Percentiles rank a stretch among this genome's conserved stretches.
Evolutionary conservation across 1,140 invertebrate species (phyloP).

Genomic region (Xylocopa sonorina): DNA sequence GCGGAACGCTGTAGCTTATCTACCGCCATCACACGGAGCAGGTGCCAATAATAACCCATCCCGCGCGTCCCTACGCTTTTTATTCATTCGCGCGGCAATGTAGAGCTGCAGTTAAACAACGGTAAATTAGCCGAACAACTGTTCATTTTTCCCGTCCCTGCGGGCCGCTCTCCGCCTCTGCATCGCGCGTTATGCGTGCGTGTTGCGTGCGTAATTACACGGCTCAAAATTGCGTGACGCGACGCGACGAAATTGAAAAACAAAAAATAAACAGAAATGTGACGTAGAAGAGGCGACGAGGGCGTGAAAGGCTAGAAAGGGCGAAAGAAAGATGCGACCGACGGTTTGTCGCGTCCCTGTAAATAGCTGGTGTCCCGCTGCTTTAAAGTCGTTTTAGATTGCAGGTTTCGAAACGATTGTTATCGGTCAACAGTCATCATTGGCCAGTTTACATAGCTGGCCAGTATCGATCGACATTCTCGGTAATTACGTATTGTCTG

Average conservation of each 20-base stretch:
- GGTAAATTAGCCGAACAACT: constrained; percentile 14
- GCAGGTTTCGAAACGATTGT: constrained; percentile 60
- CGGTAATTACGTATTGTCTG: constrained; percentile 69
- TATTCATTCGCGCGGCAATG: background rate
- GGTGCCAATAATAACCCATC: background rate
- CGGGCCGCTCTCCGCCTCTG: constrained; percentile 2
- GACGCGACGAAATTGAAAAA: constrained; percentile 30
- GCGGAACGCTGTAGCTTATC: too few relatives aligned
- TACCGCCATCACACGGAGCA: background rate
- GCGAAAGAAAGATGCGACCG: background rate
- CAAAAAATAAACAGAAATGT: background rate
- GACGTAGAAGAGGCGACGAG: background rate
- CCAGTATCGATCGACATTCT: constrained; percentile 64
- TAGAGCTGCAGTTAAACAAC: constrained; percentile 8
- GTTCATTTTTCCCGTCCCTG: constrained; percentile 16
- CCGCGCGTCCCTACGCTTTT: background rate
- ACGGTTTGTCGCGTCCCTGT: constrained; percentile 1
- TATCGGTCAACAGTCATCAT: constrained; percentile 68
- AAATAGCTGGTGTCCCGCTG: constrained; percentile 40
- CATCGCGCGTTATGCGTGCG: constrained; percentile 14
- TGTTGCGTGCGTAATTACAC: constrained; percentile 44
- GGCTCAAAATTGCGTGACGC: constrained; percentile 33
- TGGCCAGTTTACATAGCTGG: constrained; percentile 52
- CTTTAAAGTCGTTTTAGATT: constrained; percentile 60
- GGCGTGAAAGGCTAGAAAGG: background rate